A percentile compares a stretch with the other conserved stretches of the same genome.
Evolutionary conservation across 2,797 vertebrate genomes (phyloP).

Genomic region (Channa striata): DNA sequence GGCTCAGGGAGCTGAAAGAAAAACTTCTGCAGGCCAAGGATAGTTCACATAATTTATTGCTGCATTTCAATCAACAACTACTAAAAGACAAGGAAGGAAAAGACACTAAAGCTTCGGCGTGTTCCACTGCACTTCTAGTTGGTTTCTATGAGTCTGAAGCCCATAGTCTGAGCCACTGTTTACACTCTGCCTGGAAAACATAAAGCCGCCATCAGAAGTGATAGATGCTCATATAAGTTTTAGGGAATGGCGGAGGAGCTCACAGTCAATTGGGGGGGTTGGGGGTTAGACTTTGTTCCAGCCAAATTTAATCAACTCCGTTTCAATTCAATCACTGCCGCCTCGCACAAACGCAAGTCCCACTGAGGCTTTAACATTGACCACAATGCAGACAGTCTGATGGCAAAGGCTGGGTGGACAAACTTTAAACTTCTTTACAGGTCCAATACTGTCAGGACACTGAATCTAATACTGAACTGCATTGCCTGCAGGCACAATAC

Average conservation of each 20-base stretch:
- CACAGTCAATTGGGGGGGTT: conserved; percentile 61
- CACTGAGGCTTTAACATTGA: conserved; percentile 53
- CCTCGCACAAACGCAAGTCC: conserved; percentile 52
- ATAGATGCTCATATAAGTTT: conserved; percentile 63
- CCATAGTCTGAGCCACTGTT: conserved; percentile 22
- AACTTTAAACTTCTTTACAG: conserved; percentile 55
- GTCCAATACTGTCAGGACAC: conserved; percentile 30
- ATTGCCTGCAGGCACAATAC: conserved; percentile 20
- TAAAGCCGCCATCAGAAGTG: conserved; percentile 52
- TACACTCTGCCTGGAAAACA: conserved; percentile 53
- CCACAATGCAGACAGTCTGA: conserved; percentile 39
- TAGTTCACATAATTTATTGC: conserved; percentile 24
- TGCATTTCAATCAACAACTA: conserved; percentile 7
- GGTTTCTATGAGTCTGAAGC: conserved; percentile 50
- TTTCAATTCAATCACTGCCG: conserved; percentile 70
- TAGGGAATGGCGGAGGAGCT: conserved; percentile 43
- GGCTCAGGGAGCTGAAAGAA: conserved; percentile 4
- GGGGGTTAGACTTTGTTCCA: conserved; percentile 60
- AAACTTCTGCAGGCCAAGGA: background rate
- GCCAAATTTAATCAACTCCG: conserved; percentile 75
- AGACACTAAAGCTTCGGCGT: conserved; percentile 1
- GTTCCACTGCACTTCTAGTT: conserved; percentile 20
- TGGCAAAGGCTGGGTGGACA: conserved; percentile 48
- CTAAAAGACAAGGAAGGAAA: background rate
- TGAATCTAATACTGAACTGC: conserved; percentile 22